These are phyloP conservation scores for Bradypus variegatus DNA, from an alignment of 2,797 vertebrate genomes.

Conservation along the genomic window DNA sequence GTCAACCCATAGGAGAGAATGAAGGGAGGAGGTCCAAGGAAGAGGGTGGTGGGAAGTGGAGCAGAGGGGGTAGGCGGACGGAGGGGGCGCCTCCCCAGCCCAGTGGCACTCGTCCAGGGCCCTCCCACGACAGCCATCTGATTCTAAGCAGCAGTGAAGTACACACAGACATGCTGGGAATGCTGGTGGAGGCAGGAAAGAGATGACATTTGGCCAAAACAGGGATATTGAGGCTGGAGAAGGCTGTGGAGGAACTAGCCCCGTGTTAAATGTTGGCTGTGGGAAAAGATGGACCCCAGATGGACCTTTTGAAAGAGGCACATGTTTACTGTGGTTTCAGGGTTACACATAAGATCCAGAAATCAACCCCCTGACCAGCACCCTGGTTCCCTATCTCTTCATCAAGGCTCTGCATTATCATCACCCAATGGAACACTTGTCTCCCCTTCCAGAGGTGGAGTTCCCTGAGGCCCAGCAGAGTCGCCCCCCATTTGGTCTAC, in stretches of 20 bases:
- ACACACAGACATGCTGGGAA: neutral
- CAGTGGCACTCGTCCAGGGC: neutral
- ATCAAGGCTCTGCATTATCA: rapidly evolving
- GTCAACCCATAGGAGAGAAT: neutral
- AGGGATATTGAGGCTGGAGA: neutral
- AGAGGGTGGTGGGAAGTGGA: neutral
- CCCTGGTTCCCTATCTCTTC: neutral
- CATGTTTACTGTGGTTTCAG: neutral
- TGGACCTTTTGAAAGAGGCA: neutral
- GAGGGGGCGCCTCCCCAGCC: neutral
- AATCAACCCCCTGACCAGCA: neutral
- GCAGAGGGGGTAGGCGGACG: neutral
- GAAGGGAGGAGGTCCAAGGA: no score
- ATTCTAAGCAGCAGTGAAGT: neutral
- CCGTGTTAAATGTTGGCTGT: rapidly evolving
- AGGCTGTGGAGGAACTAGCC: neutral
- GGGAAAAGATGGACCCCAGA: neutral
- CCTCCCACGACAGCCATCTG: neutral
- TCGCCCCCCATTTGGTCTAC: neutral
- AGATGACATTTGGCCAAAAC: neutral
- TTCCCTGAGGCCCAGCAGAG: neutral
- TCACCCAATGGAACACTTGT: rapidly evolving
- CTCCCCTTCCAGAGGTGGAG: rapidly evolving
- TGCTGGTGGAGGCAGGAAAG: neutral
- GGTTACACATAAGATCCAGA: neutral